These are phyloP conservation scores for Campylorhamphus procurvoides DNA, from an alignment of 2,113 vertebrate species.

Conservation along the genomic window DNA sequence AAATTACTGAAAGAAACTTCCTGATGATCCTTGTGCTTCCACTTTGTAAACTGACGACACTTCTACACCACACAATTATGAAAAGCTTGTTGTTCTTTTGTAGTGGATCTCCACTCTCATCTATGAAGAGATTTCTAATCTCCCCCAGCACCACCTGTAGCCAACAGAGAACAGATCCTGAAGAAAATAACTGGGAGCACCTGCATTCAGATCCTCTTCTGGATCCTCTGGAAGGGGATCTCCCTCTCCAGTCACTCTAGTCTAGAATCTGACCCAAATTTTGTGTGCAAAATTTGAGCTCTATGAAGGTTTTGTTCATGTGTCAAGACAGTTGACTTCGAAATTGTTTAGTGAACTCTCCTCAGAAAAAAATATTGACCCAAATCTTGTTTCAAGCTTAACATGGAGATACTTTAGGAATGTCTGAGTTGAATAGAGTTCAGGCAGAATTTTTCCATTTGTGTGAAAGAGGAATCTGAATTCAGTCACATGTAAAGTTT, in stretches of 20 bases:
- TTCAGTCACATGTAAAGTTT: neutral
- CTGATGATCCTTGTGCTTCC: neutral
- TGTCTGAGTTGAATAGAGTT: neutral
- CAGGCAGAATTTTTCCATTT: neutral
- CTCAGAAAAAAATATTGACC: neutral
- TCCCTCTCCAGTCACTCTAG: neutral
- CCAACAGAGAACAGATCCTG: neutral
- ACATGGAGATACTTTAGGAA: neutral
- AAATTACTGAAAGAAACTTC: neutral
- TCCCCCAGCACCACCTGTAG: neutral
- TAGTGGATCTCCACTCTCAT: neutral
- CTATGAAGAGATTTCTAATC: neutral
- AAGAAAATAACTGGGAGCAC: neutral
- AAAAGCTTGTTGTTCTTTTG: neutral
- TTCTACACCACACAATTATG: neutral
- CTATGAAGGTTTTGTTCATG: neutral
- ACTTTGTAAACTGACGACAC: neutral
- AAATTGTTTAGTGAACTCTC: neutral
- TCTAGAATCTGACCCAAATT: neutral
- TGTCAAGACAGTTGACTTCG: neutral
- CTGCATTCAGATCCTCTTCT: neutral
- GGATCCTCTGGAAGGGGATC: neutral
- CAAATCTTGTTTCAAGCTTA: neutral
- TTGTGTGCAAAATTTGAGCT: neutral
- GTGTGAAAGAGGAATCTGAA: neutral